Conservation (phyloP, 2,888 invertebrate genomes). For the Sepiola atlantica region DNA sequence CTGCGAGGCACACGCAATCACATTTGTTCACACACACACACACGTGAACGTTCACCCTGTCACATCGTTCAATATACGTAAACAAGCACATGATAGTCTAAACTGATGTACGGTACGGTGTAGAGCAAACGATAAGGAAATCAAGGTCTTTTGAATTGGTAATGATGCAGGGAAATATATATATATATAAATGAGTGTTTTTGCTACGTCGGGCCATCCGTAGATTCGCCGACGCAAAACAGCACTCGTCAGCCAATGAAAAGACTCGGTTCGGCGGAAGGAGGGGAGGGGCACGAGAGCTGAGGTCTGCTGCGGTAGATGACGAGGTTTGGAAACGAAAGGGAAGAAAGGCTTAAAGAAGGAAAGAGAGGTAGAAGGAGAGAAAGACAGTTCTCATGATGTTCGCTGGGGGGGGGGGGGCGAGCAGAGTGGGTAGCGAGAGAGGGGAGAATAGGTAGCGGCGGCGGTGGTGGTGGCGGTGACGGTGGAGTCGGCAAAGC, state of each 20-base stretch:
- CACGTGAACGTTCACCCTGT: not conserved
- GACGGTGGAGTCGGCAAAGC: too few species aligned
- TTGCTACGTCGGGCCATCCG: not conserved
- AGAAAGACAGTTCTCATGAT: not conserved
- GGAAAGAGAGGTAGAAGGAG: not conserved
- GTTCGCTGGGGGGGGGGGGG: not conserved
- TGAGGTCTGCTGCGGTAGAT: not conserved
- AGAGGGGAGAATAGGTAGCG: not conserved
- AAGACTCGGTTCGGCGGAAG: slow-evolving; percentile 5
- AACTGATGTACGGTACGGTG: not conserved
- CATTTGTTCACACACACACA: not conserved
- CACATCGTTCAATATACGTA: not conserved
- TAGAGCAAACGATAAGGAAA: not conserved
- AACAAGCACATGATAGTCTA: not conserved
- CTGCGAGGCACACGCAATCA: not conserved
- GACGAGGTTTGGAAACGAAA: not conserved
- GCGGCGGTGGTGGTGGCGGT: not conserved
- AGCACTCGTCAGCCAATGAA: not conserved
- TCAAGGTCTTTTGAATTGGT: slow-evolving; percentile 13
- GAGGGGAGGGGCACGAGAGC: not conserved
- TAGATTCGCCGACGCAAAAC: not conserved
- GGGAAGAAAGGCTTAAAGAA: not conserved
- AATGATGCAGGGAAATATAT: not conserved
- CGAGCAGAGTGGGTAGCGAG: not conserved
- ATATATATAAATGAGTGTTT: not conserved